A percentile compares a stretch with the other conserved stretches of the same genome.
phyloP scores from a whole-genome alignment of 2,797 vertebrate genomes.

The Macrochelys suwanniensis region DNA sequence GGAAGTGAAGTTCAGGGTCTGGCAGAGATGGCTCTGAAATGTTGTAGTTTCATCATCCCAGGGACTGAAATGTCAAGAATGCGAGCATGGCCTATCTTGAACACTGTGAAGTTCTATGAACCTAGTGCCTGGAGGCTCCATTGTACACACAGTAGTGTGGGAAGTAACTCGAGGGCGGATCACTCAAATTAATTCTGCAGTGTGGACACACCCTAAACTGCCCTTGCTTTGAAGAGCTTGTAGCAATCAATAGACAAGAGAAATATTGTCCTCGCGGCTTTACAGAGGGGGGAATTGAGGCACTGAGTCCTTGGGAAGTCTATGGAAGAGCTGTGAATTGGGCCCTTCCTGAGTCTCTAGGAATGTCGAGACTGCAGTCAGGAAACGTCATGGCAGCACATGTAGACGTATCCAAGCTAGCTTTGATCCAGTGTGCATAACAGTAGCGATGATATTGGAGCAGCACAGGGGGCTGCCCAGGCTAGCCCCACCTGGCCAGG shows the following conservation, averaged over 20 bases:
- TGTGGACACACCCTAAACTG: not conserved
- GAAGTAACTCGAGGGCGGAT: not conserved
- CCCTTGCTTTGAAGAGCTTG: rapidly evolving
- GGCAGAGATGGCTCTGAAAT: not conserved
- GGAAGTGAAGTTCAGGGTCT: rapidly evolving
- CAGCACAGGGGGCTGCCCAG: not conserved
- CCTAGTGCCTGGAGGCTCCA: rapidly evolving
- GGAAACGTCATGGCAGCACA: not conserved
- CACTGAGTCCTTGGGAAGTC: not conserved
- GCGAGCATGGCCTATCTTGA: rapidly evolving
- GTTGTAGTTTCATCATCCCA: not conserved
- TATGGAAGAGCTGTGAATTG: not conserved
- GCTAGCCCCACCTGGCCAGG: not conserved
- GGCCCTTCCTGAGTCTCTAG: not conserved
- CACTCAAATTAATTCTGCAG: not conserved
- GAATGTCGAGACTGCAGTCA: not conserved
- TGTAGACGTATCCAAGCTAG: no score
- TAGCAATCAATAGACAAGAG: rapidly evolving
- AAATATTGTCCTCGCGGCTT: not conserved
- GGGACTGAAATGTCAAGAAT: not conserved
- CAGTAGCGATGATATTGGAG: not conserved
- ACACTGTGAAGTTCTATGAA: not conserved
- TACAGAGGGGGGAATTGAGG: rapidly evolving
- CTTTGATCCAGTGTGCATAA: not conserved
- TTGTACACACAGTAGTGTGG: not conserved